These are phyloP conservation scores for Drosophila conformis DNA, from an alignment of 2,888 invertebrate species.

Conservation along the genomic window DNA sequence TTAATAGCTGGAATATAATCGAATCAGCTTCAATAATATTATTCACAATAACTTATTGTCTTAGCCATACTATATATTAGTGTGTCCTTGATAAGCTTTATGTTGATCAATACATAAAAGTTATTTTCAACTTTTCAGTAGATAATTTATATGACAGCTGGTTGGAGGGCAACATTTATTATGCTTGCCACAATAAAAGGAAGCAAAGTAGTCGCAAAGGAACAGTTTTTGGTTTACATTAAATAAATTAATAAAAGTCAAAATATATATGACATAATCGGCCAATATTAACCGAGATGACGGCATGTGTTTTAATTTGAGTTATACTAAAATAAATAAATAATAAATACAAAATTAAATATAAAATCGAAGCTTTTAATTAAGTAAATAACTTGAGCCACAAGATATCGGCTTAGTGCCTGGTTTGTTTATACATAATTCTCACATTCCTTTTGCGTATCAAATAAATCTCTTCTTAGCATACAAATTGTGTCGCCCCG, in stretches of 20 bases:
- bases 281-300: not conserved
- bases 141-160: not conserved
- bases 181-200: not conserved
- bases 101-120: not conserved
- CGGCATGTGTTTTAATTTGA: not conserved
- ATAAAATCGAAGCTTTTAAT: not conserved
- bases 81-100: not conserved
- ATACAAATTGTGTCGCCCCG: conserved; percentile 38
- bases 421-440: conserved; percentile 10
- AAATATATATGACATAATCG: not conserved
- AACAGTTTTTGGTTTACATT: not conserved
- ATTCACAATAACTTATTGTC: not conserved
- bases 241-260: not conserved
- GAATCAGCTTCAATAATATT: not conserved
- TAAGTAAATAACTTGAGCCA: conserved; percentile 5
- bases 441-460: conserved; percentile 2
- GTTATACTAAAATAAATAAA: not conserved
- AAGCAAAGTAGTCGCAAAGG: not conserved
- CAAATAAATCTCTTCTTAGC: conserved; percentile 40
- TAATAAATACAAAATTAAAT: not conserved
- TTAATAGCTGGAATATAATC: too few relatives aligned
- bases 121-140: not conserved
- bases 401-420: not conserved
- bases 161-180: not conserved
- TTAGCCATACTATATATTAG: not conserved